Evolutionary conservation across 2,113 vertebrate genomes (phyloP).

Genomic region (Kryptolebias marmoratus): DNA sequence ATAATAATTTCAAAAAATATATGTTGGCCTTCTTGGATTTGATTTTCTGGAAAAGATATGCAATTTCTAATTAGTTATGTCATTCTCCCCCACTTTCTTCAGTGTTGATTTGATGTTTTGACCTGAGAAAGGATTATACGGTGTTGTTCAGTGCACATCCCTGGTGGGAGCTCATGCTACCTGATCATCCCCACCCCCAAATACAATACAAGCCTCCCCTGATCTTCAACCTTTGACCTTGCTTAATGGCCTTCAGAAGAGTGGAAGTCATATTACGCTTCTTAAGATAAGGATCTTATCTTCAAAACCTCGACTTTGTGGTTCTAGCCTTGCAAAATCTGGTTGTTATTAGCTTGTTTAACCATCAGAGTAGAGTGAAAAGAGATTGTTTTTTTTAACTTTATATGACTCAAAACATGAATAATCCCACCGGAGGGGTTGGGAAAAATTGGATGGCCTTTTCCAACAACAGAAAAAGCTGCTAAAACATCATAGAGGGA

Average conservation of each 20-base stretch:
- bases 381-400: slow-evolving; percentile 6
- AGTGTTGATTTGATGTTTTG: slow-evolving; percentile 14
- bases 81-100: too few species aligned
- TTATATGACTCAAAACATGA: slow-evolving; percentile 33
- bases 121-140: slow-evolving; percentile 37
- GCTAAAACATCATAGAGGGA: background rate
- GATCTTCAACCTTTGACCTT: slow-evolving; percentile 67
- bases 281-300: slow-evolving; percentile 59
- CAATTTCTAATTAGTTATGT: too few species aligned
- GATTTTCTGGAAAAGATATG: too few species aligned
- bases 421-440: slow-evolving; percentile 29
- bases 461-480: slow-evolving; percentile 11
- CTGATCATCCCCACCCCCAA: slow-evolving; percentile 17
- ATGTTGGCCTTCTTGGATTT: too few species aligned
- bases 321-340: slow-evolving; percentile 31
- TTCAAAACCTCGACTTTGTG: slow-evolving; percentile 34
- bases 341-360: slow-evolving; percentile 35
- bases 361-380: slow-evolving; percentile 26
- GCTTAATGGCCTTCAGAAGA: slow-evolving; percentile 29
- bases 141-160: slow-evolving; percentile 35
- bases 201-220: slow-evolving; percentile 40
- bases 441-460: slow-evolving; percentile 42
- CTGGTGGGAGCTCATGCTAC: slow-evolving; percentile 24
- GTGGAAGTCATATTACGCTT: slow-evolving; percentile 57
- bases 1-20: too few species aligned